Evolutionary conservation across 1,140 invertebrate species (phyloP).

Genomic region (Vanessa tameamea): DNA sequence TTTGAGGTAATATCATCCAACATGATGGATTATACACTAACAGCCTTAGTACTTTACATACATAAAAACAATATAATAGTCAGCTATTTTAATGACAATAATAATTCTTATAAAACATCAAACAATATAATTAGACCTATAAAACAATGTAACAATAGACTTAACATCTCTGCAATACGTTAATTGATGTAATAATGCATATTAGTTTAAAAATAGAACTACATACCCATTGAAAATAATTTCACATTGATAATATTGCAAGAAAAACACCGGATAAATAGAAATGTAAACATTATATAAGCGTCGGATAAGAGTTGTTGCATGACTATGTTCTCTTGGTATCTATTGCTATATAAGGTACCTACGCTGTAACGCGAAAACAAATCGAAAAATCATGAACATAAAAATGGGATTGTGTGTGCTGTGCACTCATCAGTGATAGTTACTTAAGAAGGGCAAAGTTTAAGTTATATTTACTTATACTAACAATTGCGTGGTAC

Average conservation of each 20-base stretch:
- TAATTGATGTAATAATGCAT: background rate
- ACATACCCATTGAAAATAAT: background rate
- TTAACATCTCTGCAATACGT: background rate
- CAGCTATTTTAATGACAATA: background rate
- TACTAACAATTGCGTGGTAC: constrained; percentile 63
- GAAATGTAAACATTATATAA: constrained; percentile 18
- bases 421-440: background rate
- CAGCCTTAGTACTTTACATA: background rate
- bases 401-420: background rate
- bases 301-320: constrained; percentile 2
- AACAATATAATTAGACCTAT: background rate
- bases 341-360: constrained; percentile 14
- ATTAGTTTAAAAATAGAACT: background rate
- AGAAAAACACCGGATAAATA: background rate
- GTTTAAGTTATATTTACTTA: constrained; percentile 71
- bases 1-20: constrained; percentile 16
- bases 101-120: background rate
- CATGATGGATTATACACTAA: background rate
- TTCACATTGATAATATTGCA: background rate
- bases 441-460: constrained; percentile 49
- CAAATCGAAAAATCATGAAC: background rate
- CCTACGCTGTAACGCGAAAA: background rate
- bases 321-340: constrained; percentile 19
- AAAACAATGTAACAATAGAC: background rate
- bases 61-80: too few relatives aligned